phyloP scores from a whole-genome alignment of 1,140 invertebrate species.

The Euwallacea similis region DNA sequence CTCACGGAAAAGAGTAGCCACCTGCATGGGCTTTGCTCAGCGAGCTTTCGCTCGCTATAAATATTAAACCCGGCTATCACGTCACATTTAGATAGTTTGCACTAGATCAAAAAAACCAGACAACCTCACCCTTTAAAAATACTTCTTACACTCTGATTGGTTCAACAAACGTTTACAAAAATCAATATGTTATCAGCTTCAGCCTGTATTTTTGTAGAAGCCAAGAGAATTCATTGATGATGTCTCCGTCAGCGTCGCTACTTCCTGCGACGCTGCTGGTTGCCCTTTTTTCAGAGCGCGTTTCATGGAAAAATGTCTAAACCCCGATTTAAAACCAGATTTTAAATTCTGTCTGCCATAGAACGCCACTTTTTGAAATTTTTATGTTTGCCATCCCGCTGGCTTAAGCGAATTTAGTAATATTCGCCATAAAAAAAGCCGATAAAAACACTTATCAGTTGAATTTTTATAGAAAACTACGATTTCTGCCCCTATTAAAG shows the following conservation, averaged over 20 bases:
- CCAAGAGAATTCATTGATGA: constrained; percentile 50
- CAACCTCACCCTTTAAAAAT: constrained; percentile 57
- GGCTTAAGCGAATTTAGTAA: too few relatives aligned
- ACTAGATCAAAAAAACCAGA: constrained; percentile 52
- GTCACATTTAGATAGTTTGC: constrained; percentile 47
- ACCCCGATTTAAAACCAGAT: too few relatives aligned
- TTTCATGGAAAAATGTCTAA: constrained; percentile 43
- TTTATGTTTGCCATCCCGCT: too few relatives aligned
- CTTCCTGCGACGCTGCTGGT: constrained; percentile 49
- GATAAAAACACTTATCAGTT: too few relatives aligned
- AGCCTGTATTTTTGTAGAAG: constrained; percentile 54
- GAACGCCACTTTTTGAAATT: too few relatives aligned
- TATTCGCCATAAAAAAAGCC: too few relatives aligned
- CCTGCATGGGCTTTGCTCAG: constrained; percentile 60
- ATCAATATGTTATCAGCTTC: constrained; percentile 56
- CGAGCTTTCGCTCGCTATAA: constrained; percentile 48
- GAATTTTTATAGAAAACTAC: too few relatives aligned
- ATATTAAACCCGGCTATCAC: constrained; percentile 46
- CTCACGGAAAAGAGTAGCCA: constrained; percentile 70
- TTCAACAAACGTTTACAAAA: constrained; percentile 56
- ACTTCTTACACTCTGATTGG: constrained; percentile 55
- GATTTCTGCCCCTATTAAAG: too few relatives aligned
- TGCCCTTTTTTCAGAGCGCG: constrained; percentile 49
- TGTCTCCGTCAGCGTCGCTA: constrained; percentile 52
- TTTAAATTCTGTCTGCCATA: too few relatives aligned